phyloP scores from a whole-genome alignment of 2,113 vertebrate genomes.

The rabbit (Oryctolagus cuniculus) region mOryCun1.1 NC_091432.1:25474501-25475000 shows the following conservation, averaged over 20 bases:
- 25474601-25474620: neutral
- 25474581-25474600: neutral
- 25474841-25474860: neutral
- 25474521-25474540: neutral
- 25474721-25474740: neutral
- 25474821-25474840: slow-evolving; percentile 24
- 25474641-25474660: neutral
- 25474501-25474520: neutral
- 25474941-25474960: neutral
- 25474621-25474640: neutral
- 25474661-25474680: neutral
- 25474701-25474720: neutral
- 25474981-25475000: neutral
- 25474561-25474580: neutral
- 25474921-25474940: neutral
- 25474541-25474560: neutral
- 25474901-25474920: neutral
- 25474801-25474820: neutral
- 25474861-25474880: slow-evolving; percentile 10
- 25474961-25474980: neutral
- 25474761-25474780: neutral
- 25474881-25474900: neutral
- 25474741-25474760: neutral
- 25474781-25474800: neutral
- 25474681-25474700: neutral